Base-by-base conservation (phyloP, 2,888 invertebrate genomes). In the Allacma fusca region DNA sequence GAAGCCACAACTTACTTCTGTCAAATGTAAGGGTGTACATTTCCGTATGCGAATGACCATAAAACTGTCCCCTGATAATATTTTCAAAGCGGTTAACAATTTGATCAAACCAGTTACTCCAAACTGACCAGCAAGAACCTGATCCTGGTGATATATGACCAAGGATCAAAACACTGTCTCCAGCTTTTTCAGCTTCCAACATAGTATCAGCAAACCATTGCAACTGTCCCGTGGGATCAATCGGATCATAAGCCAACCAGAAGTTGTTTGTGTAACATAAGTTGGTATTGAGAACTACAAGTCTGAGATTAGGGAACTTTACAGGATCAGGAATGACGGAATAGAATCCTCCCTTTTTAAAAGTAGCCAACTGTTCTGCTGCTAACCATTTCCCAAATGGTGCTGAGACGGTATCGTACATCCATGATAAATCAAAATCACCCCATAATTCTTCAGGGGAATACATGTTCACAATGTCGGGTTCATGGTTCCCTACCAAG, bases 251-350 rank as follows among this genome's bases (percentile, higher is more conserved):
- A 26, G 91, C 89, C 34, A 94, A 81, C 93, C 94, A 95, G 85
- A 86, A 93, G 86, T 94, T 94, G 80, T 87, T 88, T 81, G 86
- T 89, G 85, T 92, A 93, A 83, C 93, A 93, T 75, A 93, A 91
- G 85, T 94, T 95, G 84, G 91, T 94, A 85, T 96, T 96, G 0
- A 96, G 85, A 0, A 91, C 92, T 79, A 96, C 90, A 1, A 94
- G 89, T 82, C 94, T 88, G 78, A 95, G 89, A 0, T 93, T 94
- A 5, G 62, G 29, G 0, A 75, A 73, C 34, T 34, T 9, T 7
- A 9, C 50, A 1, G 90, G 89, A 75, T 88, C 89, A 0, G 92
- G 89, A 0, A 90, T 86, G 21, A 91, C 87, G 0, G 94, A 92
- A 86, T 94, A 97, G 84, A 91, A 96, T 13, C 95, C 97, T 24